Percentiles rank a stretch among this genome's conserved stretches.
Evolutionary conservation across 2,888 invertebrate genomes (phyloP).

Genomic region (Melieria crassipennis): DNA sequence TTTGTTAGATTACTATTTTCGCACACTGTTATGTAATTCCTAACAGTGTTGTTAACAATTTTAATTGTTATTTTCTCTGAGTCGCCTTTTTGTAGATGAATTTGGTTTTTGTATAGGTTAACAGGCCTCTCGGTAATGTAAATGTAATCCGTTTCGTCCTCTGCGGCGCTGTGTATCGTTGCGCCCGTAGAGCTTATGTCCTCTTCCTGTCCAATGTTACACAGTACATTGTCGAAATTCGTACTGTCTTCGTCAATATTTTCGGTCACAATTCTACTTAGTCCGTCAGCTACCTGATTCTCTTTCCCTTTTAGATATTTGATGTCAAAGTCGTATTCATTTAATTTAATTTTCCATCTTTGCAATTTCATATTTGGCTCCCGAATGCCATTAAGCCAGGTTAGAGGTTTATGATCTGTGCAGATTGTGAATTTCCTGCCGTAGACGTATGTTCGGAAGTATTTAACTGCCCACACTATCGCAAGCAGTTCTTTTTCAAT

Average conservation of each 20-base stretch:
- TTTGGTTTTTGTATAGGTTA: neutral
- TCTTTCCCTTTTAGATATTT: constrained; percentile 31
- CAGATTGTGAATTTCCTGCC: constrained; percentile 39
- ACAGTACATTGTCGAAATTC: neutral
- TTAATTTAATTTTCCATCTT: constrained; percentile 32
- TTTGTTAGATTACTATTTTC: too few relatives aligned
- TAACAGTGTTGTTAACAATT: constrained; percentile 18
- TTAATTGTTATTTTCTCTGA: constrained; percentile 2
- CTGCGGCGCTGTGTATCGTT: neutral
- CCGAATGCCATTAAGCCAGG: constrained; percentile 39
- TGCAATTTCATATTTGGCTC: constrained; percentile 58
- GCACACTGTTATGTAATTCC: neutral
- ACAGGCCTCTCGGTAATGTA: neutral
- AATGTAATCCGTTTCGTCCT: neutral
- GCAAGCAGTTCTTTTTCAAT: constrained; percentile 40
- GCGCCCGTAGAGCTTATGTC: neutral
- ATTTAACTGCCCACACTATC: constrained; percentile 38
- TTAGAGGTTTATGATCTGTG: constrained; percentile 40
- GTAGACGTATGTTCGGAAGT: constrained; percentile 45
- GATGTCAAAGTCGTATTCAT: constrained; percentile 36
- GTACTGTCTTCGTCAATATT: neutral
- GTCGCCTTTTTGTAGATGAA: neutral
- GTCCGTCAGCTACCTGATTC: constrained; percentile 29
- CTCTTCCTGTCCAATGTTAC: constrained; percentile 1
- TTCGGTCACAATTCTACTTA: constrained; percentile 45